Base-by-base conservation (phyloP, 2,113 vertebrate genomes). In the Coracopsis vasa region DNA sequence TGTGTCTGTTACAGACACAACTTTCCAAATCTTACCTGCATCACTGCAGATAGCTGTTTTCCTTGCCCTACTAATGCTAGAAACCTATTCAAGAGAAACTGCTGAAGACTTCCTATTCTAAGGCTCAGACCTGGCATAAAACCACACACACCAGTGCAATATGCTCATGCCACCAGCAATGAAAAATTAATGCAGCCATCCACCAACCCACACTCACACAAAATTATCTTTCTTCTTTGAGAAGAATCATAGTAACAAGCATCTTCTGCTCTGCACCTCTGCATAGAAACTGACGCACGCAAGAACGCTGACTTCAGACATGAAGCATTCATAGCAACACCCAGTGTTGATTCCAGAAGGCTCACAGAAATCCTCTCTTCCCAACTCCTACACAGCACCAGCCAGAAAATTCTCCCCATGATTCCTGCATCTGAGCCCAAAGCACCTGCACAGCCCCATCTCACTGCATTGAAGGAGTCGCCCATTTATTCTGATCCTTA, bases 391-490 rank as follows among this genome's bases (percentile, higher is more conserved):
- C 18, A 41, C 2, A 31, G 77, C 65, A 92, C 13, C 78, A 80
- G 21, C 5, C 72, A 79, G 20, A 84, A 71, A 66, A 77, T 42
- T 71, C 45, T 73, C 54, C 80, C 53, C 29, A 7, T 0, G 8
- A 87, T 71, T 79, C 35, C 77, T 71, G 35, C 15, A 62, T 29
- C 39, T 72, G 56, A 91, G 25, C 44, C 10, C 45, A 51, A 79
- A 80, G 39, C n/a, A 71, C 31, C 23, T 81, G 39, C 62, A 80
- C 3, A n/a, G 37, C 48, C 37, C 6, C 27, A 50, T 58, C 25
- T 51, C 61, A 45, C 45, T 31, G 41, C 41, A 65, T 0, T 0
- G 0, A 79, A 61, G n/a, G 24, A 67, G 23, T 21, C 6, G 1
- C 29, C 14, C 56, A 42, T 7, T 69, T 79, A 44, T 29, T 83